phyloP scores from a whole-genome alignment of 1,140 invertebrate species.

The Drosophila murphyi region DNA sequence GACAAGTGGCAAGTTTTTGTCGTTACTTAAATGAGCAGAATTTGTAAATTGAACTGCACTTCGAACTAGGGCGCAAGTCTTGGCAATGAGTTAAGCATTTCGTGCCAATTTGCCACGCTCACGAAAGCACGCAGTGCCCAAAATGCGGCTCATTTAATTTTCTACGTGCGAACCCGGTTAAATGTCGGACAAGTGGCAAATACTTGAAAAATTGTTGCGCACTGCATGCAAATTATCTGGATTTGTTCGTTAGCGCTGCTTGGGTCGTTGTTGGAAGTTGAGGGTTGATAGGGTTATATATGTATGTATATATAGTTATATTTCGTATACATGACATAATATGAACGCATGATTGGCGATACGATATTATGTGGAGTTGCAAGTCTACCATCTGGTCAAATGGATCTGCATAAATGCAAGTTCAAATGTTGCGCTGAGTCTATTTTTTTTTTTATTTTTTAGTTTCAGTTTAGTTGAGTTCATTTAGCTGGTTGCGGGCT shows the following conservation, averaged over 20 bases:
- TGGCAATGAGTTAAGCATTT: slow-evolving; percentile 44
- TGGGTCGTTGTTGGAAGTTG: slow-evolving; percentile 24
- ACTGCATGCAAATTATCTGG: slow-evolving; percentile 64
- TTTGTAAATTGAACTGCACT: slow-evolving; percentile 75
- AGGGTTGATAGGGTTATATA: slow-evolving; percentile 7
- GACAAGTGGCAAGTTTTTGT: slow-evolving; percentile 67
- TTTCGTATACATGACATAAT: slow-evolving; percentile 64
- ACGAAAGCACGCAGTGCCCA: slow-evolving; percentile 11
- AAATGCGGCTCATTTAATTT: slow-evolving; percentile 71
- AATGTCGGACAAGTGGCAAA: slow-evolving; percentile 44
- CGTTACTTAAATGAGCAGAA: slow-evolving; percentile 50
- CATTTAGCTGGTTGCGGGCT: slow-evolving; percentile 45
- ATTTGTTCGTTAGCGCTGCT: slow-evolving; percentile 8
- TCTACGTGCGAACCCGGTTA: slow-evolving; percentile 50
- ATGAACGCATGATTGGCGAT: slow-evolving; percentile 82
- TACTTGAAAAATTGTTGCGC: slow-evolving; percentile 43
- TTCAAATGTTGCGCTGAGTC: slow-evolving; percentile 74
- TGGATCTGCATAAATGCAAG: slow-evolving; percentile 81
- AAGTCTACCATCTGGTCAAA: slow-evolving; percentile 84
- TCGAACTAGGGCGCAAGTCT: slow-evolving; percentile 9
- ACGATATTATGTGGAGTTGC: slow-evolving; percentile 84
- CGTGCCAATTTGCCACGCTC: slow-evolving; percentile 73
- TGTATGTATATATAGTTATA: slow-evolving; percentile 13
- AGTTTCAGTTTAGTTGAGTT: slow-evolving; percentile 53
- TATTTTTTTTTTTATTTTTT: slow-evolving; percentile 31